A percentile compares a stretch with the other conserved stretches of the same genome.
These are phyloP conservation scores for Diaphora mendica DNA, from an alignment of 2,888 invertebrate genomes.

Conservation along the genomic window DNA sequence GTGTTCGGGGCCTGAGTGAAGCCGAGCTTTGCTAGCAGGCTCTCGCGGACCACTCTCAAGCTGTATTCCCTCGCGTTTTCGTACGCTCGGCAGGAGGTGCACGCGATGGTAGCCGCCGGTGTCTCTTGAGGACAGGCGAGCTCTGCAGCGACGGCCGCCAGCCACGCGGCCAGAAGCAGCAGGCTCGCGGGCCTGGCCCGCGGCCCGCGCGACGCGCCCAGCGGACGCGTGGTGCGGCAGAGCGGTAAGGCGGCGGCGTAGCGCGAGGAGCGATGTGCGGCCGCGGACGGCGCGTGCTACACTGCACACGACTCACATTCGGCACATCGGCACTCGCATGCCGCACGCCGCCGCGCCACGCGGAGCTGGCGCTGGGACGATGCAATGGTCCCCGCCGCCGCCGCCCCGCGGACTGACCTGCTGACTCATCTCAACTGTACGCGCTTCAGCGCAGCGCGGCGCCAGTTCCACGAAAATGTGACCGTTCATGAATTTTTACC, in stretches of 20 bases:
- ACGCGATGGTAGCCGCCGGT: slow-evolving; percentile 71
- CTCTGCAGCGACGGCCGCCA: slow-evolving; percentile 79
- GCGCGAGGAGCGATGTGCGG: slow-evolving; percentile 81
- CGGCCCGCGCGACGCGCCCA: slow-evolving; percentile 86
- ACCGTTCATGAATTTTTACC: slow-evolving; percentile 32
- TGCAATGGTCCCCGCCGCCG: slow-evolving; percentile 55
- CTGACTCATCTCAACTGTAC: slow-evolving; percentile 52
- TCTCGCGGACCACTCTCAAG: slow-evolving; percentile 88
- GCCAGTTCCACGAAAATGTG: slow-evolving; percentile 44
- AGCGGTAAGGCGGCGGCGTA: slow-evolving; percentile 83
- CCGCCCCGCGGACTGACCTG: slow-evolving; percentile 55
- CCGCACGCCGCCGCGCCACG: slow-evolving; percentile 51
- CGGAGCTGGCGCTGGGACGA: slow-evolving; percentile 51
- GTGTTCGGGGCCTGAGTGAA: slow-evolving; percentile 88
- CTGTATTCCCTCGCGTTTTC: slow-evolving; percentile 87
- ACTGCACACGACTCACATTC: slow-evolving; percentile 76
- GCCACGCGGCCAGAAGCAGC: slow-evolving; percentile 84
- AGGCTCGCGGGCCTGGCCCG: slow-evolving; percentile 87
- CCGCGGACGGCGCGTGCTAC: slow-evolving; percentile 84
- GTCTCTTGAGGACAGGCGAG: slow-evolving; percentile 76
- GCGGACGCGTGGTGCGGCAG: slow-evolving; percentile 86
- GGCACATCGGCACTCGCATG: slow-evolving; percentile 54
- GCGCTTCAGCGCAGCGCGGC: slow-evolving; percentile 24
- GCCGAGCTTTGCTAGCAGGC: slow-evolving; percentile 88
- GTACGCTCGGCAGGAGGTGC: slow-evolving; percentile 85